phyloP scores from a whole-genome alignment of 35 echinoderm and acorn worm species.

The Lytechinus variegatus region DNA sequence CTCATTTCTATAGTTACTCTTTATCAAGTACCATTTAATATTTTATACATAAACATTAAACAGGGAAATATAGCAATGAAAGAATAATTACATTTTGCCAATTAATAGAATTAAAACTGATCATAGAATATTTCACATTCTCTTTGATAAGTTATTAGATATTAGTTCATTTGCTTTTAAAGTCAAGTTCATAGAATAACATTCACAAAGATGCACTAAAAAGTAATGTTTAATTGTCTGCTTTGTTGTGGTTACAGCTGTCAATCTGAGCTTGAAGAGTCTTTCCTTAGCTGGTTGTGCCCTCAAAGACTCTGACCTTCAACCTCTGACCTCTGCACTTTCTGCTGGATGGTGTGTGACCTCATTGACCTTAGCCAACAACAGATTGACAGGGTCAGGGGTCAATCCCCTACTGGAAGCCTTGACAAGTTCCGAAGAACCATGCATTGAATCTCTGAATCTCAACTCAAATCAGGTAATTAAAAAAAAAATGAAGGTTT shows the following conservation, averaged over 20 bases:
- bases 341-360: constrained; percentile 49
- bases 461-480: constrained; percentile 42
- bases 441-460: not conserved
- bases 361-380: constrained; percentile 65
- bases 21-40: no score
- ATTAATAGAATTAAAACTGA: no score
- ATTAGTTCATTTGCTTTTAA: no score
- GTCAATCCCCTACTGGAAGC: constrained; percentile 54
- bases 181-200: not conserved
- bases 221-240: not conserved
- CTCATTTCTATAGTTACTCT: no score
- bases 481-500: not conserved
- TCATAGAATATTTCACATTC: no score
- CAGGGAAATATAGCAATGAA: no score
- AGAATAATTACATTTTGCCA: no score
- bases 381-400: constrained; percentile 58
- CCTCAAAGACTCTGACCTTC: constrained; percentile 67
- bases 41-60: no score
- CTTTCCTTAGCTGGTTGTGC: constrained; percentile 73
- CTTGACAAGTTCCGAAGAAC: constrained; percentile 24
- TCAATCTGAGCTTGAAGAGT: constrained; percentile 47
- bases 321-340: constrained; percentile 60
- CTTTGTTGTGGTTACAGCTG: not conserved
- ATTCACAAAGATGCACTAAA: not conserved
- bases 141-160: no score